Evolutionary conservation across 2,888 invertebrate species (phyloP).

Genomic region (Campoplex capitator): DNA sequence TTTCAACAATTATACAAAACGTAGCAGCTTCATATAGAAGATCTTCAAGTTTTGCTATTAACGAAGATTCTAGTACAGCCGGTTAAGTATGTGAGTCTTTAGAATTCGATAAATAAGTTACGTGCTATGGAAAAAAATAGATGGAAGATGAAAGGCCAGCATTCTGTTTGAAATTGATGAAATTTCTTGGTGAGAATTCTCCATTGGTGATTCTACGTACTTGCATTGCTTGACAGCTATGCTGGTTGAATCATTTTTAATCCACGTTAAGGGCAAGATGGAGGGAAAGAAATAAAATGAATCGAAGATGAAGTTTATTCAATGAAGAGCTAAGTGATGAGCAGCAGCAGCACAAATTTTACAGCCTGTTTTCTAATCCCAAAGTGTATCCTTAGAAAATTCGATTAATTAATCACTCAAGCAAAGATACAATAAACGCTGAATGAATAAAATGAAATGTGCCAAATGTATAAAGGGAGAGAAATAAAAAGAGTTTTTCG

Average conservation of each 20-base stretch:
- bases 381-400: neutral
- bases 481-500: slow-evolving; percentile 31
- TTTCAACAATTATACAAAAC: neutral
- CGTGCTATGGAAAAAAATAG: neutral
- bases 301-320: neutral
- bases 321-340: neutral
- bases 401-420: slow-evolving; percentile 1
- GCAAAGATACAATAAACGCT: neutral
- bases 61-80: neutral
- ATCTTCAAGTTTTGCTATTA: neutral
- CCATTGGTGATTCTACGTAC: neutral
- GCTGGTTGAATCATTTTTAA: neutral
- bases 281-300: neutral
- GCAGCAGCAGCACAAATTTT: neutral
- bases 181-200: neutral
- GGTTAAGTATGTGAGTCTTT: neutral
- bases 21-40: neutral
- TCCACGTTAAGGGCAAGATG: neutral
- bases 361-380: neutral
- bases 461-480: neutral
- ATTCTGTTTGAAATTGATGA: neutral
- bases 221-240: neutral
- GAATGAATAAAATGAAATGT: slow-evolving; percentile 2
- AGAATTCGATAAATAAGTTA: neutral
- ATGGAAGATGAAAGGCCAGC: neutral